Percentiles rank a stretch among this genome's conserved stretches.
Conservation (phyloP, 2,888 invertebrate species). For the Dynastes hyllus region DNA sequence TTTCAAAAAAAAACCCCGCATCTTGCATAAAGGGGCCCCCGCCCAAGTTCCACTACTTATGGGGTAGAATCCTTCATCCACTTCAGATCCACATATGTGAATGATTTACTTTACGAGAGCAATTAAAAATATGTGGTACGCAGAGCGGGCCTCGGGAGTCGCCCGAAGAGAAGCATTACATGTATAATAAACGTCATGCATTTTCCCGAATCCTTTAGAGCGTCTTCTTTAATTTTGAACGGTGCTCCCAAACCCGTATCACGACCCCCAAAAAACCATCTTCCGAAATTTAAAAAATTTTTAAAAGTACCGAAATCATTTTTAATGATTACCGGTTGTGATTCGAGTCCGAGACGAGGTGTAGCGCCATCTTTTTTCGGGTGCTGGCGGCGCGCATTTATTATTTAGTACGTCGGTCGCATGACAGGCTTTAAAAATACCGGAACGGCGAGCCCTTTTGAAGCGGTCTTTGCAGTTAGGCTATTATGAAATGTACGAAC, state of each 20-base stretch:
- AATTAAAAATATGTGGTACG: slow-evolving; percentile 23
- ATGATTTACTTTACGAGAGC: slow-evolving; percentile 45
- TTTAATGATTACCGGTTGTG: slow-evolving; percentile 19
- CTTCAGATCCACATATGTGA: slow-evolving; percentile 20
- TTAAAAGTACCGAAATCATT: slow-evolving; percentile 16
- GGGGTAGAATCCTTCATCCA: slow-evolving; percentile 1
- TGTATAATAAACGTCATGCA: slow-evolving; percentile 8
- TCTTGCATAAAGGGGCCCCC: neutral
- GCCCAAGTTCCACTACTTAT: neutral
- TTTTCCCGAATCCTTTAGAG: neutral
- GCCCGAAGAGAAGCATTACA: neutral
- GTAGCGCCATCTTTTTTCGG: slow-evolving; percentile 6
- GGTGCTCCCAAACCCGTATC: neutral
- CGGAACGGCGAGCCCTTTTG: slow-evolving; percentile 30
- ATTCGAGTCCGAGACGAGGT: too few species aligned
- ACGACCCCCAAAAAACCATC: neutral
- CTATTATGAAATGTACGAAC: slow-evolving; percentile 20
- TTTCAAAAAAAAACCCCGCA: neutral
- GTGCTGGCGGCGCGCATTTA: neutral
- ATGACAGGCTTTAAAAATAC: slow-evolving; percentile 23
- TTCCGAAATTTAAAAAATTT: slow-evolving; percentile 17
- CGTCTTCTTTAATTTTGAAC: slow-evolving; percentile 4
- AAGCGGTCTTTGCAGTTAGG: slow-evolving; percentile 33
- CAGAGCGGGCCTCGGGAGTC: neutral
- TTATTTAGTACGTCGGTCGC: slow-evolving; percentile 18